A percentile compares a stretch with the other conserved stretches of the same genome.
phyloP scores from a whole-genome alignment of 2,797 vertebrate species.

The Chelmon rostratus region DNA sequence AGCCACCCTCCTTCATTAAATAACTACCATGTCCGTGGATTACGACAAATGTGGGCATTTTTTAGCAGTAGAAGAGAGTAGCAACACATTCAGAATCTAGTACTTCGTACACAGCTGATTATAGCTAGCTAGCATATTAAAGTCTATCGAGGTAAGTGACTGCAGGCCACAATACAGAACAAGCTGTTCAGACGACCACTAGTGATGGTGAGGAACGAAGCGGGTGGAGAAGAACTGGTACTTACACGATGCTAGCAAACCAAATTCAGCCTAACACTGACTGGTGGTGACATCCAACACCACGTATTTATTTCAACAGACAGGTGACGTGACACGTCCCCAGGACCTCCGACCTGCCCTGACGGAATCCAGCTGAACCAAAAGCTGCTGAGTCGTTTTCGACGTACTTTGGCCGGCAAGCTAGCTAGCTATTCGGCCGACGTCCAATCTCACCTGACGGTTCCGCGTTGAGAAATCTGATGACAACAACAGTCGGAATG shows the following conservation, averaged over 20 bases:
- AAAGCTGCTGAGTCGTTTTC: background rate
- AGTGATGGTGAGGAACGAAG: background rate
- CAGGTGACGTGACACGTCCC: conserved; percentile 72
- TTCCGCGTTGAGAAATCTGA: conserved; percentile 37
- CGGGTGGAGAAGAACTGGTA: conserved; percentile 31
- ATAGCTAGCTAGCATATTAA: conserved; percentile 34
- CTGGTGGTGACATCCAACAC: conserved; percentile 82
- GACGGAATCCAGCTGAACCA: conserved; percentile 10
- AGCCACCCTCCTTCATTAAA: conserved; percentile 5
- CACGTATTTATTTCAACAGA: conserved; percentile 69
- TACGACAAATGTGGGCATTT: background rate
- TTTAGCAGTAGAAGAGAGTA: background rate
- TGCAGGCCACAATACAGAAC: conserved; percentile 49
- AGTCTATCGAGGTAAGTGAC: background rate
- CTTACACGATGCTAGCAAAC: conserved; percentile 84
- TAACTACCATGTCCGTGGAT: background rate
- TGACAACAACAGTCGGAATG: conserved; percentile 62
- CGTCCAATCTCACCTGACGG: conserved; percentile 24
- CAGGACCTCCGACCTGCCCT: conserved; percentile 64
- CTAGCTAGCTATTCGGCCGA: conserved; percentile 39
- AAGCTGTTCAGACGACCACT: background rate
- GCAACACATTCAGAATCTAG: background rate
- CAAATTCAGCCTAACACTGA: conserved; percentile 65
- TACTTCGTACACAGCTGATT: background rate
- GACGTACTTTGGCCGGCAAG: conserved; percentile 12